These are phyloP conservation scores for Phylloscopus trochiloides DNA, from an alignment of 2,113 vertebrate genomes.

Conservation along the genomic window DNA sequence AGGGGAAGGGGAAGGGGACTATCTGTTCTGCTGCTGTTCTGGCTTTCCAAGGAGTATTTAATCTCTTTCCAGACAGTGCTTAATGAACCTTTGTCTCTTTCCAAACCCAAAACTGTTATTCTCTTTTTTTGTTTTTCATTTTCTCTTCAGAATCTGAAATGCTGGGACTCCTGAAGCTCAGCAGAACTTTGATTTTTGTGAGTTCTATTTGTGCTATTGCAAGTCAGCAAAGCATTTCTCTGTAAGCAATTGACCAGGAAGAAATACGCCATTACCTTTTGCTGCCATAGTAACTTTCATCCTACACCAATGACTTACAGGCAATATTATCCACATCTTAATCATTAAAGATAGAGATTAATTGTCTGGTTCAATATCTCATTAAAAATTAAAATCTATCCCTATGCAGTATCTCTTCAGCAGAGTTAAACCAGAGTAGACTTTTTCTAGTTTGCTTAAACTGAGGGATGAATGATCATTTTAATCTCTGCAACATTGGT, in stretches of 20 bases:
- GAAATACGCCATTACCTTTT: neutral
- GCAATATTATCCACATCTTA: neutral
- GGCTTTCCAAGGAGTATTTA: neutral
- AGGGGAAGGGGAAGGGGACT: neutral
- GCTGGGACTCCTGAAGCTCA: neutral
- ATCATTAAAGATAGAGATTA: neutral
- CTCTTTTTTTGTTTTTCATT: neutral
- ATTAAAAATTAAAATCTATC: neutral
- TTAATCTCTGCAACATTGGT: neutral
- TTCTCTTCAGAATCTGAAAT: neutral
- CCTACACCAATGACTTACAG: neutral
- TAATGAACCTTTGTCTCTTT: conserved; percentile 3
- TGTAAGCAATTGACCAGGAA: neutral
- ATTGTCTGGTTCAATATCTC: neutral
- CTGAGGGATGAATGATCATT: neutral
- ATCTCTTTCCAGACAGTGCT: neutral
- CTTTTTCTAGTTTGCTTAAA: neutral
- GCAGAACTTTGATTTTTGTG: neutral
- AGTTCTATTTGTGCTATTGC: neutral
- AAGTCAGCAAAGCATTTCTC: neutral
- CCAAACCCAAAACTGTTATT: neutral
- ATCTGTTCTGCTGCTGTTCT: neutral
- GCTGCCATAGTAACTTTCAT: neutral
- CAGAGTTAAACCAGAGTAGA: neutral
- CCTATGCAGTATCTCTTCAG: neutral